These are phyloP conservation scores for Ochlodes sylvanus DNA, from an alignment of 2,888 invertebrate species.

Conservation along the genomic window DNA sequence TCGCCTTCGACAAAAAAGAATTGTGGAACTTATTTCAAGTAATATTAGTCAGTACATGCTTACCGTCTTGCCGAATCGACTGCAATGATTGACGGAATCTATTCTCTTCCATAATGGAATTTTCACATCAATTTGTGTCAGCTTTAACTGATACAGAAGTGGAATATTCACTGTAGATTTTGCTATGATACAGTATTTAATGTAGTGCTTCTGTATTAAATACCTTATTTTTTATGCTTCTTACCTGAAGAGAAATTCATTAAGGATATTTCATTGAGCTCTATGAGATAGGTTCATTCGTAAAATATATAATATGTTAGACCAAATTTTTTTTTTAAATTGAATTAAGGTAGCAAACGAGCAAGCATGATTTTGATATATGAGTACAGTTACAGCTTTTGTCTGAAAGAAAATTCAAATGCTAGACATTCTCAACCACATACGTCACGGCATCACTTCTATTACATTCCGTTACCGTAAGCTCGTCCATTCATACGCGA, in stretches of 20 bases:
- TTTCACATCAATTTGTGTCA: slow-evolving; percentile 33
- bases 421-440: slow-evolving; percentile 28
- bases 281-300: not conserved
- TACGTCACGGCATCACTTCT: slow-evolving; percentile 55
- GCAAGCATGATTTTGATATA: slow-evolving; percentile 12
- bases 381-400: not conserved
- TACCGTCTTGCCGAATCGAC: slow-evolving; percentile 23
- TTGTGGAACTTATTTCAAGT: slow-evolving; percentile 37
- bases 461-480: slow-evolving; percentile 66
- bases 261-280: slow-evolving; percentile 21
- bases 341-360: no score
- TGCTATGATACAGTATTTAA: not conserved
- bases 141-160: slow-evolving; percentile 12
- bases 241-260: slow-evolving; percentile 21
- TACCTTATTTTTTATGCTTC: no score
- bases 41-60: slow-evolving; percentile 41
- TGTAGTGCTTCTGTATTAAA: not conserved
- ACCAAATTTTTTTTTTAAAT: no score
- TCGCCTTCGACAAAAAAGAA: slow-evolving; percentile 33
- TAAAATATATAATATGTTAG: no score
- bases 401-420: slow-evolving; percentile 23
- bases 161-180: not conserved
- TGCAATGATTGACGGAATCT: slow-evolving; percentile 20
- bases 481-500: slow-evolving; percentile 76
- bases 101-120: slow-evolving; percentile 30